These are phyloP conservation scores for Plecotus auritus DNA, from an alignment of 2,113 vertebrate genomes.

Conservation along the genomic window DNA sequence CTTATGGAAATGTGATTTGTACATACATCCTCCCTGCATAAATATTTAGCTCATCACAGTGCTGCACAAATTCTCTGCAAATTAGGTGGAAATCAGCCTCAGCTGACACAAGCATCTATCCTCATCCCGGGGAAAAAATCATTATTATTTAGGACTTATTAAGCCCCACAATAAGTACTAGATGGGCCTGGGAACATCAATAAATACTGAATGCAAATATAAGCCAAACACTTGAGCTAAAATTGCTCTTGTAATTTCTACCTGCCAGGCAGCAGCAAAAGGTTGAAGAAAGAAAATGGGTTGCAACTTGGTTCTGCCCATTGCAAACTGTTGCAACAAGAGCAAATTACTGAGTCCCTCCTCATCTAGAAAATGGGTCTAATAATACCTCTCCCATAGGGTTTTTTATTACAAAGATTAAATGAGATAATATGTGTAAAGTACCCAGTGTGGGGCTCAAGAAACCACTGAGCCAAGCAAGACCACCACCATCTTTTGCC, in stretches of 20 bases:
- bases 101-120: constrained; percentile 66
- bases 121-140: constrained; percentile 48
- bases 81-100: constrained; percentile 71
- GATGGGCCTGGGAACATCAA: constrained; percentile 42
- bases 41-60: constrained; percentile 75
- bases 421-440: not conserved
- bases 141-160: constrained; percentile 74
- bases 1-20: constrained; percentile 74
- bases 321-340: not conserved
- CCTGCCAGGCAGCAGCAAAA: constrained; percentile 35
- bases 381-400: not conserved
- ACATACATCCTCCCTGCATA: constrained; percentile 69
- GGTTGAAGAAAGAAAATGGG: not conserved
- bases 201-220: constrained; percentile 53
- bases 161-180: constrained; percentile 52
- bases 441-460: not conserved
- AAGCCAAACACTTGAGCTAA: not conserved
- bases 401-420: not conserved
- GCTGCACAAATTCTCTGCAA: constrained; percentile 65
- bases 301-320: not conserved
- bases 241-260: constrained; percentile 24
- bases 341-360: not conserved
- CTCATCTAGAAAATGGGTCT: not conserved
- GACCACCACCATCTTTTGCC: not conserved
- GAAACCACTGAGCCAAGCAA: not conserved